These are phyloP conservation scores for Stictonetta naevosa DNA, from an alignment of 2,113 vertebrate species.

Conservation along the genomic window DNA sequence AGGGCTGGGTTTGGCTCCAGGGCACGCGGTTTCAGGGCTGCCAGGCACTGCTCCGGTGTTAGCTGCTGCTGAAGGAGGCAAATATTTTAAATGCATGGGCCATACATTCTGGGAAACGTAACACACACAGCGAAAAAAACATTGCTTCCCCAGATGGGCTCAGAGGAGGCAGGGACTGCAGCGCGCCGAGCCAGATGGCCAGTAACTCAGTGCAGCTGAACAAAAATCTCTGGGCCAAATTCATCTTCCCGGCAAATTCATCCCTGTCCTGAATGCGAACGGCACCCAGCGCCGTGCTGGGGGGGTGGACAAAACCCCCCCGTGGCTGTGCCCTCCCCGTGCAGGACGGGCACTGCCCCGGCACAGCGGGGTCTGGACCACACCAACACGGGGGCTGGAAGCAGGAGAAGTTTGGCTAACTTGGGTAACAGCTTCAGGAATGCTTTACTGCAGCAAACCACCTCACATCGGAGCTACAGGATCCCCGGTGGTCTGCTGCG, in stretches of 20 bases:
- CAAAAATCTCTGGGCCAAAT: conserved; percentile 28
- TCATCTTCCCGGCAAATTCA: background rate
- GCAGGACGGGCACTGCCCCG: background rate
- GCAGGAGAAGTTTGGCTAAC: background rate
- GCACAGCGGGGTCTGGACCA: background rate
- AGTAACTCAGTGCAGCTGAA: conserved; percentile 44
- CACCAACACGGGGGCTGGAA: background rate
- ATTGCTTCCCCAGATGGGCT: conserved; percentile 65
- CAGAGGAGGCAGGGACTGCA: background rate
- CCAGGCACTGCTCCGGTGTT: background rate
- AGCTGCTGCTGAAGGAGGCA: conserved; percentile 38
- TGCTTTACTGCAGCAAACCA: fast-evolving
- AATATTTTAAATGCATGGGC: conserved; percentile 24
- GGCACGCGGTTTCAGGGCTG: background rate
- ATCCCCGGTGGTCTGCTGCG: background rate
- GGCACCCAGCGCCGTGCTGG: background rate
- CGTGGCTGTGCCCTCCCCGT: too few relatives aligned
- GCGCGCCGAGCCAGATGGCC: conserved; percentile 62
- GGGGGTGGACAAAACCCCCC: background rate
- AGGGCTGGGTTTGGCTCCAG: background rate
- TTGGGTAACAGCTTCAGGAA: background rate
- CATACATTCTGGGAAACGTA: conserved; percentile 64
- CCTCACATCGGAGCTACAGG: fast-evolving
- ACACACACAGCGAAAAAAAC: conserved; percentile 8
- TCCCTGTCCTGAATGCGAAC: background rate